These are phyloP conservation scores for Ailuropoda melanoleuca DNA, from an alignment of 2,113 vertebrate genomes.

Conservation along the genomic window DNA sequence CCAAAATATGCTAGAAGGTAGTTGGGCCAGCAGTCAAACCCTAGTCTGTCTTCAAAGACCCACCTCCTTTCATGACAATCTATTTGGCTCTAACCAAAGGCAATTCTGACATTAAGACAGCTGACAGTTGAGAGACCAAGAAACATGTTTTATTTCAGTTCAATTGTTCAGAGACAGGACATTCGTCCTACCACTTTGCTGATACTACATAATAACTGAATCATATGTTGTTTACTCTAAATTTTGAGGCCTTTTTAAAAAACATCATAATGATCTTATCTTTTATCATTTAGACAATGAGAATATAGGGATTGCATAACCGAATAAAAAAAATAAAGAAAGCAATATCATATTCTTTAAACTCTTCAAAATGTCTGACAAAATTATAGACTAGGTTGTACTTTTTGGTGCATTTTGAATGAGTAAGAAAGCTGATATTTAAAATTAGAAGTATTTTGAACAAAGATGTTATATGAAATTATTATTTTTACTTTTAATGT, in stretches of 20 bases:
- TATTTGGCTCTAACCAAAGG: background rate
- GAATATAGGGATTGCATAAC: background rate
- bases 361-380: background rate
- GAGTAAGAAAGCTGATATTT: background rate
- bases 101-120: background rate
- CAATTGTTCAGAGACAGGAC: background rate
- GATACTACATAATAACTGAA: background rate
- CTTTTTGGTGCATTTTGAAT: background rate
- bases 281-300: background rate
- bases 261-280: background rate
- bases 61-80: background rate
- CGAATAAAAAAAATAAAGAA: background rate
- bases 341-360: background rate
- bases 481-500: slow-evolving; percentile 6
- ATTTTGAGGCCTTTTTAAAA: background rate
- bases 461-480: background rate
- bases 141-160: background rate
- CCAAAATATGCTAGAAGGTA: background rate
- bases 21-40: background rate
- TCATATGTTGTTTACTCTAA: background rate
- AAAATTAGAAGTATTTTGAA: background rate
- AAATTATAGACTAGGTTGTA: background rate
- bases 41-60: background rate
- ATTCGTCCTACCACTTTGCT: background rate
- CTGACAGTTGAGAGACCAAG: background rate